A percentile compares a stretch with the other conserved stretches of the same genome.
Evolutionary conservation across 2,113 vertebrate species (phyloP).

Genomic region (Pedionomus torquatus): DNA sequence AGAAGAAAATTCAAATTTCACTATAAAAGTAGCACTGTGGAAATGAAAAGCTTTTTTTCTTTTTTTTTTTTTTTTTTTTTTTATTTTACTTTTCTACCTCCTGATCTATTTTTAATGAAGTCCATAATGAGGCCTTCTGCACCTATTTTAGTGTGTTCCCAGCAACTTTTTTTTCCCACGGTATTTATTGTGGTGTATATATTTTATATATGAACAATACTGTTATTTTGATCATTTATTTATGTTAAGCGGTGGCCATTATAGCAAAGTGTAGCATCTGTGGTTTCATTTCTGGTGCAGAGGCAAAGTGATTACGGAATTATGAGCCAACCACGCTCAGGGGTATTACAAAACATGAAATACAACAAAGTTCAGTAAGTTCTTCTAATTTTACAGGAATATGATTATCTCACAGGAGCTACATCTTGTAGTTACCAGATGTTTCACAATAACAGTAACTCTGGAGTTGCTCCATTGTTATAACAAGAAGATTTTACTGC

Average conservation of each 20-base stretch:
- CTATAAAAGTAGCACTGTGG: not conserved
- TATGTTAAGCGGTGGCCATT: constrained; percentile 58
- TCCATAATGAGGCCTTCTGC: not conserved
- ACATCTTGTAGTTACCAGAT: constrained; percentile 78
- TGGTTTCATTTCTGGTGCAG: constrained; percentile 64
- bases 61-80: not conserved
- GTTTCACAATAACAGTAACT: constrained; percentile 74
- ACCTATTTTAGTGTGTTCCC: not conserved
- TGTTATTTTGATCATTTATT: constrained; percentile 75
- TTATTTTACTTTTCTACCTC: not conserved
- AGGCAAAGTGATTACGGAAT: constrained; percentile 72
- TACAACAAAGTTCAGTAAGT: constrained; percentile 62
- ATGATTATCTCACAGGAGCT: constrained; percentile 73
- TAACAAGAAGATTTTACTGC: constrained; percentile 75
- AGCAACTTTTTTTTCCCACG: not conserved
- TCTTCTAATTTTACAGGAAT: constrained; percentile 69
- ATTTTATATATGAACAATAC: constrained; percentile 52
- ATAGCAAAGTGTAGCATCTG: constrained; percentile 65
- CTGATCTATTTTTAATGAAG: constrained; percentile 28
- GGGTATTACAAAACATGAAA: constrained; percentile 75
- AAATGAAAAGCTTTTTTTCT: not conserved
- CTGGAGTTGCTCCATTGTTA: constrained; percentile 68
- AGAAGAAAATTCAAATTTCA: not conserved
- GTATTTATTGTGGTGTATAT: not conserved
- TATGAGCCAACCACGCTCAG: constrained; percentile 50